A percentile compares a stretch with the other conserved stretches of the same genome.
phyloP scores from a whole-genome alignment of 2,888 invertebrate genomes.

The Ischnura elegans region DNA sequence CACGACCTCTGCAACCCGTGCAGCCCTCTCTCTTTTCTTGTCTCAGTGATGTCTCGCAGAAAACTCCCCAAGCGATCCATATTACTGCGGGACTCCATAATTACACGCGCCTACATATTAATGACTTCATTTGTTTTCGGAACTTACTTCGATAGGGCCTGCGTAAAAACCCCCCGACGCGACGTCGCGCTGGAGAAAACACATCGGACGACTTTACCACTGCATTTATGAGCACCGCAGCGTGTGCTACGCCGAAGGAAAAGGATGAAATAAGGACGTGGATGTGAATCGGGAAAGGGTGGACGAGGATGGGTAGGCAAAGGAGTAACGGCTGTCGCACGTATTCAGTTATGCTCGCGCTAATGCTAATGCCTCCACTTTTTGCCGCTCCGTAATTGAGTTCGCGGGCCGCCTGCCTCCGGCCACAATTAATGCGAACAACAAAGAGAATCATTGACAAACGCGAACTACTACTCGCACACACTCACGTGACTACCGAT shows the following conservation, averaged over 20 bases:
- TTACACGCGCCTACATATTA: conserved; percentile 29
- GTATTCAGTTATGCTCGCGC: neutral
- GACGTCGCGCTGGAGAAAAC: neutral
- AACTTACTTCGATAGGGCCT: neutral
- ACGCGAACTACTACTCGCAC: too few relatives aligned
- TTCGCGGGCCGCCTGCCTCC: neutral
- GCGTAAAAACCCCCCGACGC: neutral
- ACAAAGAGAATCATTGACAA: neutral
- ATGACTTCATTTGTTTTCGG: conserved; percentile 32
- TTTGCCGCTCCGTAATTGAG: neutral
- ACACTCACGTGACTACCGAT: neutral
- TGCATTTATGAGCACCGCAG: neutral
- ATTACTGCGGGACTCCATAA: neutral
- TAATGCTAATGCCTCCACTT: neutral
- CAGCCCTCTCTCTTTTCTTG: neutral
- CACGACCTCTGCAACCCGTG: neutral
- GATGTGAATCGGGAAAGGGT: neutral
- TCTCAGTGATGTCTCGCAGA: neutral
- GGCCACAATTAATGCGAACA: neutral
- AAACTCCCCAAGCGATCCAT: neutral
- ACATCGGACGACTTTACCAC: neutral
- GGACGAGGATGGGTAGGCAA: neutral
- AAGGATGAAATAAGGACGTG: neutral
- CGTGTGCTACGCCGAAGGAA: neutral
- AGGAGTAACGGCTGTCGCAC: neutral